Conservation (phyloP, 2,888 invertebrate species). For the Folsomia manolachei region DNA sequence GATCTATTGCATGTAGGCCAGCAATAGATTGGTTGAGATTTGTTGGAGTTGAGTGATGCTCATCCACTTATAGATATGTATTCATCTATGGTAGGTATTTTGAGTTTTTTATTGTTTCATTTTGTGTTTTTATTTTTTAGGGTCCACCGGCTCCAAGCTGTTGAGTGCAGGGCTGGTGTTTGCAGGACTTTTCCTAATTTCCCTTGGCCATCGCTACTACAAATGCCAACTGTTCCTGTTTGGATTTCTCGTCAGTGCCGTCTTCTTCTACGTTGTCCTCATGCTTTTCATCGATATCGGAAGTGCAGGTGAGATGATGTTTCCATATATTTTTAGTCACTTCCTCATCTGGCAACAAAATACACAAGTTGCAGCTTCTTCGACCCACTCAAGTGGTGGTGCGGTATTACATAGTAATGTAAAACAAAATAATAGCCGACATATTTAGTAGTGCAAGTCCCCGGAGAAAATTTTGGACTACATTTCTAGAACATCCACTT, state of each 20-base stretch:
- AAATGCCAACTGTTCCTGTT: constrained; percentile 63
- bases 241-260: constrained; percentile 61
- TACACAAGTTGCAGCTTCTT: too few relatives aligned
- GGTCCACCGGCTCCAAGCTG: constrained; percentile 55
- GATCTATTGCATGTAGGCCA: too few relatives aligned
- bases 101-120: too few relatives aligned
- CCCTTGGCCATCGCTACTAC: constrained; percentile 66
- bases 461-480: background rate
- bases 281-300: constrained; percentile 46
- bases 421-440: too few relatives aligned
- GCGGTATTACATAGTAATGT: too few relatives aligned
- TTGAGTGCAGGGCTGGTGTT: constrained; percentile 61
- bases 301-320: constrained; percentile 40
- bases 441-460: background rate
- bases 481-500: too few relatives aligned
- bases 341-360: background rate
- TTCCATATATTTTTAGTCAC: background rate
- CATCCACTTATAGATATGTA: too few relatives aligned
- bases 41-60: too few relatives aligned
- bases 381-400: too few relatives aligned
- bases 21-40: too few relatives aligned
- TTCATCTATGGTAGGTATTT: too few relatives aligned
- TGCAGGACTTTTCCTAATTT: constrained; percentile 63
- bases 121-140: constrained; percentile 7
- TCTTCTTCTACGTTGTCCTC: constrained; percentile 60